Conservation (phyloP, 2,797 vertebrate genomes). For the Cynopterus sphinx region DNA sequence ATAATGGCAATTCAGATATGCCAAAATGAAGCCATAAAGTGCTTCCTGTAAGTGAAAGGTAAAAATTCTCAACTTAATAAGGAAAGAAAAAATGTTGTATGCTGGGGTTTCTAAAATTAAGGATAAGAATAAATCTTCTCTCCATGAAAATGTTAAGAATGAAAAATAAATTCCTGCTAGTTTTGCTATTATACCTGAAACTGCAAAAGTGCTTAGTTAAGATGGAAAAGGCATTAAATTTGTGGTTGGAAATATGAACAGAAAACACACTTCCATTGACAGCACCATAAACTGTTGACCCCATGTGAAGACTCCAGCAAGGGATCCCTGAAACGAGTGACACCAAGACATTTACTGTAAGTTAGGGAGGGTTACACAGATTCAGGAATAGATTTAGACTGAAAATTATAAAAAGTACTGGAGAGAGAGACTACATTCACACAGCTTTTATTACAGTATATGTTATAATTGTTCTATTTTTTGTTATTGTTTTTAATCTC, state of each 20-base stretch:
- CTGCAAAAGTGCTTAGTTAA: not conserved
- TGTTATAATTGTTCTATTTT: not conserved
- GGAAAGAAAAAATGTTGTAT: not conserved
- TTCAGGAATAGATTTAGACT: not conserved
- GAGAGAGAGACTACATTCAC: not conserved
- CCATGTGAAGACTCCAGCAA: not conserved
- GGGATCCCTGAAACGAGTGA: not conserved
- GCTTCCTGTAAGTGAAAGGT: not conserved
- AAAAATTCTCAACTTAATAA: not conserved
- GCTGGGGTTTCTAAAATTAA: not conserved
- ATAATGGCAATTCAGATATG: not conserved
- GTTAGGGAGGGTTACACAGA: not conserved
- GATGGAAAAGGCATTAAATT: not conserved
- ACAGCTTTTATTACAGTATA: not conserved
- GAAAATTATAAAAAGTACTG: not conserved
- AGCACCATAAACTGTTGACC: not conserved
- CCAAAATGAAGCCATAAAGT: not conserved
- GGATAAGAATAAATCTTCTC: not conserved
- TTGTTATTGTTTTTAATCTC: not conserved
- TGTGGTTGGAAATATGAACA: not conserved
- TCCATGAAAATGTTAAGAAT: not conserved
- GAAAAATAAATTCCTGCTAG: not conserved
- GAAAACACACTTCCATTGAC: not conserved
- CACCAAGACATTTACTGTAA: not conserved
- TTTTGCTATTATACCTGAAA: not conserved